Conservation (phyloP, 2,888 invertebrate species). For the Diloba caeruleocephala region DNA sequence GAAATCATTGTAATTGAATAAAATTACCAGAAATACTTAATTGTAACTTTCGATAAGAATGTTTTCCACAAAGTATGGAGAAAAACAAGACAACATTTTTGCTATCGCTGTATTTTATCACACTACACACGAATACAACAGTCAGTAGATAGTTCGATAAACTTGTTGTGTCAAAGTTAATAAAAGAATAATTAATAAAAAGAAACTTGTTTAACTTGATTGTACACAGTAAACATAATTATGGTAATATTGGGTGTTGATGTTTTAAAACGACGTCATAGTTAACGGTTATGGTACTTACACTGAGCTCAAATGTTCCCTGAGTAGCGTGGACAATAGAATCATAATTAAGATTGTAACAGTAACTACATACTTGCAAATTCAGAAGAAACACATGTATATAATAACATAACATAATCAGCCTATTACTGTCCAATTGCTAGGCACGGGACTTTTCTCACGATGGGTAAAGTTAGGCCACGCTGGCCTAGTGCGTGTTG, state of each 20-base stretch:
- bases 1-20: no score
- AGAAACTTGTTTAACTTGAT: conserved; percentile 42
- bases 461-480: no score
- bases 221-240: conserved; percentile 6
- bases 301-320: conserved; percentile 98
- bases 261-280: conserved; percentile 33
- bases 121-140: conserved; percentile 6
- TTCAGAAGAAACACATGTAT: no score
- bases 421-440: no score
- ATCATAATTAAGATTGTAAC: conserved; percentile 31
- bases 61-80: conserved; percentile 21
- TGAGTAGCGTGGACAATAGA: conserved; percentile 81
- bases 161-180: conserved; percentile 23
- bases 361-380: not conserved
- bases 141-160: not conserved
- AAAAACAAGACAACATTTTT: conserved; percentile 31
- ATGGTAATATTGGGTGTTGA: conserved; percentile 4
- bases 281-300: conserved; percentile 89
- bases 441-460: no score
- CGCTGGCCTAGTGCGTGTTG: no score
- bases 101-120: conserved; percentile 9
- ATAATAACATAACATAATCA: no score
- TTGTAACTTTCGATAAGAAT: conserved; percentile 38
- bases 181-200: conserved; percentile 31
- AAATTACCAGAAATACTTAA: conserved; percentile 24